phyloP scores from a whole-genome alignment of 2,113 vertebrate species.

The Hemichromis elongatus region DNA sequence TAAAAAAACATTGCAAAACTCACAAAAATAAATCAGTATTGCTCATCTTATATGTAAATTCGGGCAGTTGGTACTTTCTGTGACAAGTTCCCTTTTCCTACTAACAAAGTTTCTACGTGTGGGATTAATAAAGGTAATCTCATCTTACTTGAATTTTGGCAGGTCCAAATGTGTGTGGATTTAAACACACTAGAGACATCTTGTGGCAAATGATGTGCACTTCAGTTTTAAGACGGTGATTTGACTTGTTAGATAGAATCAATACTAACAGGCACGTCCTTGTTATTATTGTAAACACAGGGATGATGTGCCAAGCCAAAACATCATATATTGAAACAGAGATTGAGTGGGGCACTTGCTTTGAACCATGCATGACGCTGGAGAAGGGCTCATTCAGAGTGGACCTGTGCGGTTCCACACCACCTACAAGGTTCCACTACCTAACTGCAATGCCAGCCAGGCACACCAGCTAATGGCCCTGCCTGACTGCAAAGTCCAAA shows the following conservation, averaged over 20 bases:
- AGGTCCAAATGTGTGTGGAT: not conserved
- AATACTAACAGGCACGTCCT: not conserved
- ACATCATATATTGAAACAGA: slow-evolving; percentile 6
- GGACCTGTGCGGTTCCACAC: slow-evolving; percentile 49
- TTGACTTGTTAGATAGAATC: not conserved
- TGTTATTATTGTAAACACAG: not conserved
- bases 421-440: slow-evolving; percentile 48
- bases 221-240: not conserved
- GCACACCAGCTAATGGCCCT: not conserved
- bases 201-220: not conserved
- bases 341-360: slow-evolving; percentile 33
- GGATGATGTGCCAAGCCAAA: slow-evolving; percentile 22
- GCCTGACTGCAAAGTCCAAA: not conserved
- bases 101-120: too few relatives aligned
- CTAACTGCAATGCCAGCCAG: slow-evolving; percentile 34
- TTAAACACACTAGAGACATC: not conserved
- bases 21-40: not conserved
- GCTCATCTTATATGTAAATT: not conserved
- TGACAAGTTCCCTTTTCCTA: not conserved
- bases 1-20: fast-evolving
- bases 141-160: too few relatives aligned
- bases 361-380: slow-evolving; percentile 47
- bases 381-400: slow-evolving; percentile 40
- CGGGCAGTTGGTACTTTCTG: not conserved
- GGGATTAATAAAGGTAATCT: too few relatives aligned